Evolutionary conservation across 2,797 vertebrate genomes (phyloP), one percentile per base, ranked within the genome.

Genomic region (Streptopelia turtur): DNA sequence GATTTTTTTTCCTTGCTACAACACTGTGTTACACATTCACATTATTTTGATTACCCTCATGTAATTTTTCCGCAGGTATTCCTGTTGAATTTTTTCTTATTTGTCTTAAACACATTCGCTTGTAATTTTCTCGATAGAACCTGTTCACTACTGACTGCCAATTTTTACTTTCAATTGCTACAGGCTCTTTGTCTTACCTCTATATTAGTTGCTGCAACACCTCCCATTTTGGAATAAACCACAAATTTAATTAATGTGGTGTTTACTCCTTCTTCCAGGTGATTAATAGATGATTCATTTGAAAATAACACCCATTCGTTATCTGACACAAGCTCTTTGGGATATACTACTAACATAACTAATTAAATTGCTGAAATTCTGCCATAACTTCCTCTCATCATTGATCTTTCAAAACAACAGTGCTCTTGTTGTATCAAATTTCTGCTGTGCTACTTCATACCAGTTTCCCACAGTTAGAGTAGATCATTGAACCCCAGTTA

Each of bases 311-410:
- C 22, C 43, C 52, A 27, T 89, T 81, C 52, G 90, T 93, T 87
- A 80, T 57, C 52, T 78, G 45, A 83, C 68, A 79, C 33, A 53
- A 86, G 27, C 23, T 88, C 64, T 92, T 95, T 76, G 25, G 64
- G 35, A 74, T 93, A 37, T 33, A 70, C 31, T 77, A 45, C 69
- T 66, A 80, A 63, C 50, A 68, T 82, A 60, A 61, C 45, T 93
- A 94, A 95, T 92, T 78, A 92, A 49, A 27, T 31, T 64, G 70
- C 69, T 94, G 83, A 94, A 96, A 86, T 84, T 89, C 61, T 92
- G 64, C 83, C 47, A n/a, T 83, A 57, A 41, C 30, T 57, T 88
- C 41, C 23, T 75, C 61, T 85, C 49, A 72, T 82, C 71, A 84
- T 6, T 88, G 86, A 94, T 89, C 92, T 90, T 90, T 86, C 39